These are phyloP conservation scores for Zoanthus gigantus DNA, from an alignment of 92 coral and sea anemone genomes.

Conservation along the genomic window DNA sequence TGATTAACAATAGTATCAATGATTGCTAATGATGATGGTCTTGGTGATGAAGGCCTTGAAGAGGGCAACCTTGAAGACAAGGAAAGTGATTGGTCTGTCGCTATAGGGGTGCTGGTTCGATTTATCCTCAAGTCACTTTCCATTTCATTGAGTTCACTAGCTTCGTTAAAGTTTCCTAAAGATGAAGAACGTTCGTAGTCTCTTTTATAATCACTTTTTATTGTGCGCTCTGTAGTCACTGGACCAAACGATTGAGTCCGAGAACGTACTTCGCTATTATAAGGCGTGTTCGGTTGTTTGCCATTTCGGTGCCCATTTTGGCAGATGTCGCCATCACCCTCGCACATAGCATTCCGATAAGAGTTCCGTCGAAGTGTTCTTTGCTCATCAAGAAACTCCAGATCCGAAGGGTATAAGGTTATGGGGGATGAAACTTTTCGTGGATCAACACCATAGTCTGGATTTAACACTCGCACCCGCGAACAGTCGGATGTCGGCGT, in stretches of 20 bases:
- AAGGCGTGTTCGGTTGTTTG: background rate
- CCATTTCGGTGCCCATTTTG: constrained; percentile 36
- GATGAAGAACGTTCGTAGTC: constrained; percentile 24
- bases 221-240: background rate
- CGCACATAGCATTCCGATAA: constrained; percentile 79
- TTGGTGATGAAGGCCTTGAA: constrained; percentile 65
- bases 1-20: constrained; percentile 63
- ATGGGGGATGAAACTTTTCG: constrained; percentile 43
- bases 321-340: constrained; percentile 55
- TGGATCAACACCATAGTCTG: constrained; percentile 65
- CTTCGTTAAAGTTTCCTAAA: constrained; percentile 19
- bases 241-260: constrained; percentile 40
- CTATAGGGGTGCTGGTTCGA: constrained; percentile 50
- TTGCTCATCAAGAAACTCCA: constrained; percentile 57
- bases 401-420: constrained; percentile 46
- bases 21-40: constrained; percentile 70
- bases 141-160: background rate
- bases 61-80: constrained; percentile 57
- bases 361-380: constrained; percentile 82
- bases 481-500: constrained; percentile 58
- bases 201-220: background rate
- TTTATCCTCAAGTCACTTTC: background rate
- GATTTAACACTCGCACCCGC: constrained; percentile 35
- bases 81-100: constrained; percentile 73
- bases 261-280: background rate